Conservation (phyloP, 2,113 vertebrate genomes). For the Aramus guarauna region DNA sequence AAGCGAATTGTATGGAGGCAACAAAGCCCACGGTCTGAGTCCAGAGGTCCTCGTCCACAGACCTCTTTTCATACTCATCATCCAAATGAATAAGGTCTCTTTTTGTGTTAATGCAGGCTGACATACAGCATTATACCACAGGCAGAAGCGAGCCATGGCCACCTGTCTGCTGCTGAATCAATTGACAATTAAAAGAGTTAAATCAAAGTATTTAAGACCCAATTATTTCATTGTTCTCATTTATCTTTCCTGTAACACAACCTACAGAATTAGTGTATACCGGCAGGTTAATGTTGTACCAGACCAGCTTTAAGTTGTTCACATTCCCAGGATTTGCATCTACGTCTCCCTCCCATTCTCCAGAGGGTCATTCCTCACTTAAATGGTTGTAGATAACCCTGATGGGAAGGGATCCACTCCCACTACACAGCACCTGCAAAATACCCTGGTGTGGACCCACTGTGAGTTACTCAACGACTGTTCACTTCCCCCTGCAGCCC, state of each 20-base stretch:
- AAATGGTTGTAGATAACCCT: background rate
- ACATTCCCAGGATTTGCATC: background rate
- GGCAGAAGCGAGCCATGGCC: background rate
- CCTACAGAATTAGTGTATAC: fast-evolving
- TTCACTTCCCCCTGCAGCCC: too few species aligned
- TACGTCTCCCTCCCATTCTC: background rate
- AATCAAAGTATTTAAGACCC: background rate
- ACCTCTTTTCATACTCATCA: background rate
- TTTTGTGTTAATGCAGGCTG: background rate
- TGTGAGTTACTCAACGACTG: background rate
- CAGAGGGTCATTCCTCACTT: background rate
- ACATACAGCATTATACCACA: background rate
- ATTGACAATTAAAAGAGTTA: background rate
- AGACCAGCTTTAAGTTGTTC: background rate
- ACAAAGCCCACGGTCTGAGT: background rate
- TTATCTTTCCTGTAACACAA: background rate
- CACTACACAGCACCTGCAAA: background rate
- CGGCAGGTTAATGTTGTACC: background rate
- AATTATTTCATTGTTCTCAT: background rate
- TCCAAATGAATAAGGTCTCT: background rate
- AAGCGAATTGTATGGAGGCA: fast-evolving
- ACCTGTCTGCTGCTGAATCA: background rate
- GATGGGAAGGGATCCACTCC: background rate
- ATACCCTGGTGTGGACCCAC: too few species aligned
- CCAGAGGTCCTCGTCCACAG: background rate